Evolutionary conservation across 1,140 invertebrate genomes (phyloP).

Genomic region (Lasioglossum albipes): DNA sequence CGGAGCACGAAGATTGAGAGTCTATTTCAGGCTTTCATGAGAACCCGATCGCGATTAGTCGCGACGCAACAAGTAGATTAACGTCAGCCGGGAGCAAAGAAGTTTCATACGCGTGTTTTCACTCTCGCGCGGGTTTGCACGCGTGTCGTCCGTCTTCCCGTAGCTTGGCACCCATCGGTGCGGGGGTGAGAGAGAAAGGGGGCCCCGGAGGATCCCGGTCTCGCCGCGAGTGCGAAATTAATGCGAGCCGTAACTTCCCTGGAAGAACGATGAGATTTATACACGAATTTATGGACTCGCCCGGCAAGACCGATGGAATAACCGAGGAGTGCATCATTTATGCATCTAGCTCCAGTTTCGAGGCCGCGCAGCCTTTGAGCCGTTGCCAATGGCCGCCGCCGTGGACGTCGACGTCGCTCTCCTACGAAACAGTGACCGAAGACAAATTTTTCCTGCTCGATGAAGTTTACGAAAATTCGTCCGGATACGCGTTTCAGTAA

Average conservation of each 20-base stretch:
- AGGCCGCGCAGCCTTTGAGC: conserved; percentile 19
- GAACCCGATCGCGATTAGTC: conserved; percentile 11
- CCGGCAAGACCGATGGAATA: conserved; percentile 58
- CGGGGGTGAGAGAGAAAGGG: conserved; percentile 13
- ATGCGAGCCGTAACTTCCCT: conserved; percentile 60
- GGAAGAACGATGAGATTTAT: conserved; percentile 53
- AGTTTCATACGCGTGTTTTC: conserved; percentile 12
- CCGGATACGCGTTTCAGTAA: background rate
- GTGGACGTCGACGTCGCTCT: background rate
- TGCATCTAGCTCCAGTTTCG: conserved; percentile 47
- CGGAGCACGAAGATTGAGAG: background rate
- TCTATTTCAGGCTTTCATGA: background rate
- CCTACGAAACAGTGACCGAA: background rate
- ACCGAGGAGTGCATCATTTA: conserved; percentile 51
- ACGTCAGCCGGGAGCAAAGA: conserved; percentile 33
- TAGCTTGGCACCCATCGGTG: conserved; percentile 38
- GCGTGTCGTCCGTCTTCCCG: conserved; percentile 51
- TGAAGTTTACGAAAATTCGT: background rate
- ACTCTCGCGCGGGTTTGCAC: conserved; percentile 17
- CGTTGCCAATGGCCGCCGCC: conserved; percentile 27
- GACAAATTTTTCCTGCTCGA: too few relatives aligned
- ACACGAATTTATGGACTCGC: conserved; percentile 55
- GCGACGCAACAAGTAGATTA: conserved; percentile 31
- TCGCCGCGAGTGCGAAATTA: conserved; percentile 57
- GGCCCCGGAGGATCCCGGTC: conserved; percentile 34